These are phyloP conservation scores for Drosophila acutilabella DNA, from an alignment of 2,888 invertebrate genomes.

Conservation along the genomic window DNA sequence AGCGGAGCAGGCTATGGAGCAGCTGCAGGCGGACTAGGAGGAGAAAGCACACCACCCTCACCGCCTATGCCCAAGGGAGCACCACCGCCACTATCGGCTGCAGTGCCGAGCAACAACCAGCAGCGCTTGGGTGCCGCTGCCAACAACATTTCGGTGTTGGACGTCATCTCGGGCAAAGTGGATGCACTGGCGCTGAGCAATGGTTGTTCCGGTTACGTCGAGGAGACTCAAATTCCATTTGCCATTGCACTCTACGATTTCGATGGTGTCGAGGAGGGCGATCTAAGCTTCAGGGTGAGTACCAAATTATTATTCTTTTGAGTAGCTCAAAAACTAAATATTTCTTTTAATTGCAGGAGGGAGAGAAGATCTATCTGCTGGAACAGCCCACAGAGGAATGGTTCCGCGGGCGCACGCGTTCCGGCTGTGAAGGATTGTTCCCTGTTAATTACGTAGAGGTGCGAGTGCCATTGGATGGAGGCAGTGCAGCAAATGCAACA, in stretches of 20 bases:
- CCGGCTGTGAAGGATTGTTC: constrained; percentile 91
- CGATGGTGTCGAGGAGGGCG: constrained; percentile 90
- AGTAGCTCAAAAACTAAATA: no score
- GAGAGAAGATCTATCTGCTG: constrained; percentile 90
- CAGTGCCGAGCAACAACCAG: neutral
- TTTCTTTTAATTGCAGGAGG: constrained; percentile 86
- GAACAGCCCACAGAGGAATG: constrained; percentile 91
- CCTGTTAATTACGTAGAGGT: constrained; percentile 92
- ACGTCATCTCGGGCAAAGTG: constrained; percentile 83
- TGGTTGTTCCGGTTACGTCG: constrained; percentile 59
- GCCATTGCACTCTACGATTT: constrained; percentile 93
- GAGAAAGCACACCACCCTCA: constrained; percentile 89
- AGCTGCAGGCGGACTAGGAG: neutral
- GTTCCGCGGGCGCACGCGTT: constrained; percentile 90
- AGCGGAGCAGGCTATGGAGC: constrained; percentile 9
- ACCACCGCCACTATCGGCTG: neutral
- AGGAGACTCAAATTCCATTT: constrained; percentile 86
- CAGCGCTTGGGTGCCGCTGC: constrained; percentile 69
- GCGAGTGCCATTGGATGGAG: constrained; percentile 88
- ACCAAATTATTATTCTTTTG: no score
- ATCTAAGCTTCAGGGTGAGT: constrained; percentile 92
- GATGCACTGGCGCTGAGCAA: constrained; percentile 79
- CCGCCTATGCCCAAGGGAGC: constrained; percentile 68
- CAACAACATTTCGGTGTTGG: constrained; percentile 77
- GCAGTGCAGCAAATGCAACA: constrained; percentile 43